Conservation (phyloP, 1,140 invertebrate genomes). For the Ctenoplectra terminalis region DNA sequence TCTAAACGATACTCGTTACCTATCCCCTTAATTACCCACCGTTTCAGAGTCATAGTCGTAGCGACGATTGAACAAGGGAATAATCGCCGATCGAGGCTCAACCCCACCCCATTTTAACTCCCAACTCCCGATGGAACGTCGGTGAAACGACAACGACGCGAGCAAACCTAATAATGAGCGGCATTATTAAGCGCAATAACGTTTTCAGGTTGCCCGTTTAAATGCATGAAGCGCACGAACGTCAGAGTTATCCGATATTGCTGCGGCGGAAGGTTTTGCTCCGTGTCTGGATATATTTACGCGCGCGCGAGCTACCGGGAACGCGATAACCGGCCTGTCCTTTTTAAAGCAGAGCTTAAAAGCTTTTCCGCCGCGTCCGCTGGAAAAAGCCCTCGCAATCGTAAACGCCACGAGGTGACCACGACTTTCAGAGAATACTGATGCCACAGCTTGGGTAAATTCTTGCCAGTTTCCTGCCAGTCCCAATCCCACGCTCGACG, state of each 20-base stretch:
- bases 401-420: slow-evolving; percentile 47
- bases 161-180: slow-evolving; percentile 36
- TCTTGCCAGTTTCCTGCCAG: slow-evolving; percentile 23
- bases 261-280: slow-evolving; percentile 36
- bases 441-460: slow-evolving; percentile 36
- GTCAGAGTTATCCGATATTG: slow-evolving; percentile 55
- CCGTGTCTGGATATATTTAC: slow-evolving; percentile 71
- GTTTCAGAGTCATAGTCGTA: not conserved
- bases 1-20: not conserved
- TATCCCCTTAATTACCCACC: not conserved
- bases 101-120: not conserved
- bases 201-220: slow-evolving; percentile 73
- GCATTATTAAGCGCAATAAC: slow-evolving; percentile 67
- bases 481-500: not conserved
- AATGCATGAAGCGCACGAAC: slow-evolving; percentile 73
- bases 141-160: not conserved
- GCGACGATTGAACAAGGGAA: not conserved
- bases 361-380: slow-evolving; percentile 61
- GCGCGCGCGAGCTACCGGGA: slow-evolving; percentile 36
- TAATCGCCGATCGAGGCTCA: slow-evolving; percentile 1
- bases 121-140: not conserved
- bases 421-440: slow-evolving; percentile 62
- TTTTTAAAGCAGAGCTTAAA: slow-evolving; percentile 73
- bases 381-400: slow-evolving; percentile 48
- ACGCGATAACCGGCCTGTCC: slow-evolving; percentile 73